Conservation (phyloP, 64 coral and sea anemone genomes). For the Actinia tenebrosa region DNA sequence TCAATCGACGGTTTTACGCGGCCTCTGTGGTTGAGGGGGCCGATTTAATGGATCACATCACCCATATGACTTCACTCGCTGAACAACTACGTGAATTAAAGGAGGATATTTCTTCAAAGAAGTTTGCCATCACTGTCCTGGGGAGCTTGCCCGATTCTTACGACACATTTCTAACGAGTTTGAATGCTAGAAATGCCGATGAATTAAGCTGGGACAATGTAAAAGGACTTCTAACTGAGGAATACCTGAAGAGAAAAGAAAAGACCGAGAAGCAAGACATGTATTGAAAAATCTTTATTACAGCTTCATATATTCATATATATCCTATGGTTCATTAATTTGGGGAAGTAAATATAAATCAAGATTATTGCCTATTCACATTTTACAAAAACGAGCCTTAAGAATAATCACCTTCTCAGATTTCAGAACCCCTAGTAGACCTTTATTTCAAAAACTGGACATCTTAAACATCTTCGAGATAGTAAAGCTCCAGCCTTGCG, state of each 20-base stretch:
- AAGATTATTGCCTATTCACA: no score
- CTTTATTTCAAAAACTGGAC: no score
- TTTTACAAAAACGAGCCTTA: no score
- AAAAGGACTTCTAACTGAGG: slow-evolving; percentile 38
- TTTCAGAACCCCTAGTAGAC: no score
- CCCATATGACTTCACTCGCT: slow-evolving; percentile 45
- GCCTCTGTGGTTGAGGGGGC: slow-evolving; percentile 35
- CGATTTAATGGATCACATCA: slow-evolving; percentile 44
- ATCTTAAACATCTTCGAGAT: no score
- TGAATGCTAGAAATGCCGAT: slow-evolving; percentile 45
- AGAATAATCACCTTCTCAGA: no score
- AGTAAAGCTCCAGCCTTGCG: no score
- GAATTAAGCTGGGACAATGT: slow-evolving; percentile 51
- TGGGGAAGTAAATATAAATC: no score
- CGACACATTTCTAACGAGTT: slow-evolving; percentile 49
- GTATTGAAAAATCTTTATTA: no score
- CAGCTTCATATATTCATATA: no score
- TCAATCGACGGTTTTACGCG: slow-evolving; percentile 36
- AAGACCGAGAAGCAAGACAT: slow-evolving; percentile 35
- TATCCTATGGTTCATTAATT: no score
- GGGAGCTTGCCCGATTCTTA: slow-evolving; percentile 50
- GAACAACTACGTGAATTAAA: slow-evolving; percentile 47
- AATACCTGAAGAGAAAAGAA: slow-evolving; percentile 43
- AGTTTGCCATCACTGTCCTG: slow-evolving; percentile 36
- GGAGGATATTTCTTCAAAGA: slow-evolving; percentile 50